Evolutionary conservation across 2,797 vertebrate genomes (phyloP).

Genomic region (Xiphorhynchus erythropygius): DNA sequence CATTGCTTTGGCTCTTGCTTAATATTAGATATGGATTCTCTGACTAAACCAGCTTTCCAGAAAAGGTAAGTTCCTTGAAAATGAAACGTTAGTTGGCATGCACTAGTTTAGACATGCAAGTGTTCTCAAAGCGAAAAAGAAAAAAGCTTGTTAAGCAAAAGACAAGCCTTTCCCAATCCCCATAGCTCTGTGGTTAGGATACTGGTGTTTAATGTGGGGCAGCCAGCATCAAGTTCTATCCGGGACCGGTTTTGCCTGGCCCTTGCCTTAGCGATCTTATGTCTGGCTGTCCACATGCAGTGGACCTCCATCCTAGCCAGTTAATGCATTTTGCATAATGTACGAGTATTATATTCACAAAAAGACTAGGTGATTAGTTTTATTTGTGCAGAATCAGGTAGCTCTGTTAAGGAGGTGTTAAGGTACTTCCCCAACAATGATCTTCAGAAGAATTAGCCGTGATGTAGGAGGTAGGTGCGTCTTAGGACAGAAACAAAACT

Average conservation of each 20-base stretch:
- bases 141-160: background rate
- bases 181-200: background rate
- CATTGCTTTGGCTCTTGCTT: background rate
- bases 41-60: background rate
- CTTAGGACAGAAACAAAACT: background rate
- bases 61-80: background rate
- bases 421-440: background rate
- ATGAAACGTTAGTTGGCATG: background rate
- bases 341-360: fast-evolving
- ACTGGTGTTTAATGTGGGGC: background rate
- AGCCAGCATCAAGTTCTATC: background rate
- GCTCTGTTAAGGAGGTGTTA: background rate
- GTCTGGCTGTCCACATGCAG: background rate
- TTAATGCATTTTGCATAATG: background rate
- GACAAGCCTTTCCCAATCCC: background rate
- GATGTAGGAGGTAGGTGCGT: background rate
- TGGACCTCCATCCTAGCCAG: background rate
- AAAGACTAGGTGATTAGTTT: background rate
- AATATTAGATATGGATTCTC: background rate
- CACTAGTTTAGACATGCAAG: background rate
- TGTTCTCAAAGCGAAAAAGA: background rate
- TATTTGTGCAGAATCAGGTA: background rate
- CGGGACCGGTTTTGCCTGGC: background rate
- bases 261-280: background rate
- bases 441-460: background rate